phyloP scores from a whole-genome alignment of 2,797 vertebrate genomes.

The Loriculus beryllinus region DNA sequence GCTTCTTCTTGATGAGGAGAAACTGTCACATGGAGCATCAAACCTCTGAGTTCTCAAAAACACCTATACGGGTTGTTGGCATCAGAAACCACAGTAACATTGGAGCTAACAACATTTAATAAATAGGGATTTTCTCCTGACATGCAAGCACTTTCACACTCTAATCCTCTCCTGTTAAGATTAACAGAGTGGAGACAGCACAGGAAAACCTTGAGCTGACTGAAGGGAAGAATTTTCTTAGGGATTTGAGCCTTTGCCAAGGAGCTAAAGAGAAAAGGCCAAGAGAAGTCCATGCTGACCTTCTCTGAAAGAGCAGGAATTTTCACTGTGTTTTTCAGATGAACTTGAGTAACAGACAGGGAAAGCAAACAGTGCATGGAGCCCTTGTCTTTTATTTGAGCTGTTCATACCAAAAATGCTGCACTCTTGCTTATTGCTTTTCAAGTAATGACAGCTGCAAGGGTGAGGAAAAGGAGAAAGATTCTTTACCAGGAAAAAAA shows the following conservation, averaged over 20 bases:
- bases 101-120: background rate
- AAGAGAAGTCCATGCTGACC: slow-evolving; percentile 34
- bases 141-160: slow-evolving; percentile 13
- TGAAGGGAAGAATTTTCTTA: slow-evolving; percentile 50
- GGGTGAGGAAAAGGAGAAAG: background rate
- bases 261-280: slow-evolving; percentile 35
- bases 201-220: slow-evolving; percentile 40
- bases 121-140: slow-evolving; percentile 45
- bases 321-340: slow-evolving; percentile 12
- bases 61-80: background rate
- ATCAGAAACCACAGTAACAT: background rate
- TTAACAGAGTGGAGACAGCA: slow-evolving; percentile 29
- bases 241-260: slow-evolving; percentile 58
- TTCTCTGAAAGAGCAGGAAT: slow-evolving; percentile 31
- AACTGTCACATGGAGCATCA: background rate
- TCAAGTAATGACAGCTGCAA: background rate
- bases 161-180: slow-evolving; percentile 35
- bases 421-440: background rate
- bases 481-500: background rate
- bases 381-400: background rate
- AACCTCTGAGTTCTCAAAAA: background rate
- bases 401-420: background rate
- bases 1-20: background rate
- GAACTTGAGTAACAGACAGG: background rate
- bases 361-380: background rate